A percentile compares a stretch with the other conserved stretches of the same genome.
Evolutionary conservation across 2,888 invertebrate species (phyloP).

Genomic region (Scotopteryx bipunctaria): DNA sequence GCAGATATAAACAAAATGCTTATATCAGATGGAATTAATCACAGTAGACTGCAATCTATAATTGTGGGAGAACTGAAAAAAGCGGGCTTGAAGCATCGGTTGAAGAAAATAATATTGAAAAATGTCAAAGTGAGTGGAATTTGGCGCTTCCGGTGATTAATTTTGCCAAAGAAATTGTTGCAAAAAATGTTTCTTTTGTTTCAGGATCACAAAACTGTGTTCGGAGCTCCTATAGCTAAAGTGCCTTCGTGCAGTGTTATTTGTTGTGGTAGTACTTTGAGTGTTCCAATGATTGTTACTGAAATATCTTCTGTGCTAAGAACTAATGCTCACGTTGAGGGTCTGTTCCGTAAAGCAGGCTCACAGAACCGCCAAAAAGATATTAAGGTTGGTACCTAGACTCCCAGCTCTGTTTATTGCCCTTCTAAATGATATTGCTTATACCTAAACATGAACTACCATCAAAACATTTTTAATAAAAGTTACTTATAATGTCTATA

Average conservation of each 20-base stretch:
- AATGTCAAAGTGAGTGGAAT: constrained; percentile 72
- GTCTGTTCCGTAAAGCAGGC: constrained; percentile 94
- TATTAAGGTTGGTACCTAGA: constrained; percentile 83
- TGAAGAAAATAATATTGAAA: constrained; percentile 85
- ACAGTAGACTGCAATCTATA: constrained; percentile 77
- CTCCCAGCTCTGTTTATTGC: neutral
- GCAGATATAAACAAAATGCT: constrained; percentile 66
- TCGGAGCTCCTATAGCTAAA: constrained; percentile 75
- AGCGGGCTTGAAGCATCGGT: constrained; percentile 87
- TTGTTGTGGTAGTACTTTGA: constrained; percentile 87
- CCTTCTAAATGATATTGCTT: too few relatives aligned
- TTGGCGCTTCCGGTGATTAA: constrained; percentile 28
- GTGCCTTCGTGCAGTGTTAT: constrained; percentile 82
- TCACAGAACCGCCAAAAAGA: constrained; percentile 92
- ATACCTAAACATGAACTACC: too few relatives aligned
- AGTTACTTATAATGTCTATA: too few relatives aligned
- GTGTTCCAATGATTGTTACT: constrained; percentile 88
- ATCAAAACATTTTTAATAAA: too few relatives aligned
- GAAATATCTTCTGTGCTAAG: constrained; percentile 88
- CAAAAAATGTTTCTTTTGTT: constrained; percentile 16
- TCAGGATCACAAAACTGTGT: constrained; percentile 76
- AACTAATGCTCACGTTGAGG: constrained; percentile 89
- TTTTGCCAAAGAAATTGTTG: neutral
- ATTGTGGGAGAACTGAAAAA: constrained; percentile 86
- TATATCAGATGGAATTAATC: constrained; percentile 78